Evolutionary conservation across 2,113 vertebrate species (phyloP).

Genomic region (Trachemys scripta): DNA sequence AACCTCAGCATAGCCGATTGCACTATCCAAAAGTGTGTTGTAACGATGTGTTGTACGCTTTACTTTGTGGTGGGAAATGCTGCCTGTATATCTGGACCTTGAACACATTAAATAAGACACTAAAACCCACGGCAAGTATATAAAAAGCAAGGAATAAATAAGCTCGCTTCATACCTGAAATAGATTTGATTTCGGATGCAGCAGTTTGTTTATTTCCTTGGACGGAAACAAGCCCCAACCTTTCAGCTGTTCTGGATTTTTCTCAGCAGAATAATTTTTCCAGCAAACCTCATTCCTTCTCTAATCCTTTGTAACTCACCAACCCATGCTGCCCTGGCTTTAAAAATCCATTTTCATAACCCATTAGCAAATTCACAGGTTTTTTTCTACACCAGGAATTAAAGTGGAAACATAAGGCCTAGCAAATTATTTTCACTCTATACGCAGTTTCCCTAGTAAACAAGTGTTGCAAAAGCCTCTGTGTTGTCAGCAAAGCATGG

Average conservation of each 20-base stretch:
- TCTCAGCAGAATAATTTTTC: conserved; percentile 38
- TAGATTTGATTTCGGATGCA: conserved; percentile 20
- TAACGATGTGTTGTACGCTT: conserved; percentile 7
- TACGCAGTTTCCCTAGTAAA: conserved; percentile 53
- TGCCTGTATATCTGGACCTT: background rate
- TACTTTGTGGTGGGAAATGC: background rate
- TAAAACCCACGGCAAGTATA: background rate
- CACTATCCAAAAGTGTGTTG: conserved; percentile 49
- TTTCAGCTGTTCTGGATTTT: conserved; percentile 45
- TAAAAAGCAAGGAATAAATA: background rate
- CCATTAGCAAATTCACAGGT: conserved; percentile 83
- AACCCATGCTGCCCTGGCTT: conserved; percentile 54
- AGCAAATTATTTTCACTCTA: conserved; percentile 52
- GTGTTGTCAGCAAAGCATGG: conserved; percentile 34
- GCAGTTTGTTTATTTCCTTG: conserved; percentile 58
- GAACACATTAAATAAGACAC: background rate
- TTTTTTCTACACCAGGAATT: conserved; percentile 73
- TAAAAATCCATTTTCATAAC: conserved; percentile 78
- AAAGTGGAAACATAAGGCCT: conserved; percentile 83
- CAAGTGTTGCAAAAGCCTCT: conserved; percentile 43
- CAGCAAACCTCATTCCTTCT: conserved; percentile 54
- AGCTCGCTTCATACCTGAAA: background rate
- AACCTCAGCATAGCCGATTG: fast-evolving
- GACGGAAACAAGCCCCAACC: background rate
- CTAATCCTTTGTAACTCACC: conserved; percentile 57